A percentile compares a stretch with the other conserved stretches of the same genome.
phyloP scores from a whole-genome alignment of 2,888 invertebrate genomes.

The Eupithecia pulchellata region DNA sequence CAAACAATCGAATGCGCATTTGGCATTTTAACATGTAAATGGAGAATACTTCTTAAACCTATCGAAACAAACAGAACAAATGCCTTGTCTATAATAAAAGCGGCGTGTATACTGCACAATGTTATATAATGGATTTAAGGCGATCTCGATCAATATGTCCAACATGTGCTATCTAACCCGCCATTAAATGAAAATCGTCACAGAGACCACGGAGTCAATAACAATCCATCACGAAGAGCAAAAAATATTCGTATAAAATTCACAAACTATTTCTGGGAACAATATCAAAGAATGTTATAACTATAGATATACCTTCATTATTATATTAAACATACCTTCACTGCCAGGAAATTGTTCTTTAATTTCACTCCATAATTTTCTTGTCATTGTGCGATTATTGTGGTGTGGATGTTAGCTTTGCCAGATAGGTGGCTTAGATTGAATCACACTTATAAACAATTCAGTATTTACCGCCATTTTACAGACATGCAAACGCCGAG shows the following conservation, averaged over 20 bases:
- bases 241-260: slow-evolving; percentile 40
- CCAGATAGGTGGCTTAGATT: slow-evolving; percentile 31
- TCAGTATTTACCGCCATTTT: slow-evolving; percentile 38
- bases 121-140: no score
- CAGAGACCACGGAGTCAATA: slow-evolving; percentile 35
- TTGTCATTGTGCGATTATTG: slow-evolving; percentile 21
- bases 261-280: slow-evolving; percentile 41
- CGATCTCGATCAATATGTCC: no score
- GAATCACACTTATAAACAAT: slow-evolving; percentile 35
- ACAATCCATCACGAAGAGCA: slow-evolving; percentile 42
- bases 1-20: slow-evolving; percentile 40
- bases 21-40: slow-evolving; percentile 37
- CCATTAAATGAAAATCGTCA: slow-evolving; percentile 40
- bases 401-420: slow-evolving; percentile 39
- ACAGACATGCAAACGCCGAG: no score
- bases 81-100: slow-evolving; percentile 15
- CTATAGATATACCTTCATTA: slow-evolving; percentile 10
- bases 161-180: not conserved
- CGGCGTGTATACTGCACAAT: no score
- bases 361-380: slow-evolving; percentile 45
- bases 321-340: no score
- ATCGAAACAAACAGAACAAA: slow-evolving; percentile 43
- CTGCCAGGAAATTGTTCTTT: slow-evolving; percentile 20
- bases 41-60: slow-evolving; percentile 39
- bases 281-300: slow-evolving; percentile 37